Conservation (phyloP, 2,797 vertebrate genomes). For the Emys orbicularis region DNA sequence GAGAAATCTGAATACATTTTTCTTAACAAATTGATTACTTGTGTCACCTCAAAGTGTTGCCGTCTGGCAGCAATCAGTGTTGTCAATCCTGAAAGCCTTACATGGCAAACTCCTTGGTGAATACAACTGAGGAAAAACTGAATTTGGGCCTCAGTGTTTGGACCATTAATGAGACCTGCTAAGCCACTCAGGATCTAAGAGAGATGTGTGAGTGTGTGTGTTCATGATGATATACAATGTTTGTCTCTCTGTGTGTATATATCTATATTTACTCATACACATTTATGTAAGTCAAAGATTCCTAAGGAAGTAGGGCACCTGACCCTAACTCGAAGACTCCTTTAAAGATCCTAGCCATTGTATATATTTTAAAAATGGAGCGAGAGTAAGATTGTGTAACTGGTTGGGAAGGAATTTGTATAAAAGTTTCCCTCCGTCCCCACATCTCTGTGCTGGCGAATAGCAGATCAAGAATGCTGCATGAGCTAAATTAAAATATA, state of each 20-base stretch:
- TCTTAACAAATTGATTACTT: neutral
- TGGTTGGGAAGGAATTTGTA: neutral
- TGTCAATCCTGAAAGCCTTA: neutral
- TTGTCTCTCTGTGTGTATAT: neutral
- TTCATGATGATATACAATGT: neutral
- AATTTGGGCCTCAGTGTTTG: fast-evolving
- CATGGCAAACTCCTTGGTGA: neutral
- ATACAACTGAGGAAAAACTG: neutral
- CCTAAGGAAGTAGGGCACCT: neutral
- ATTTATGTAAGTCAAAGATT: neutral
- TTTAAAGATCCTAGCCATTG: neutral
- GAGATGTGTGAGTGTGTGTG: neutral
- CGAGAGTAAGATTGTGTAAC: neutral
- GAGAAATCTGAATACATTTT: neutral
- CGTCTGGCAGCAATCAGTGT: neutral
- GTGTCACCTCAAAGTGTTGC: neutral
- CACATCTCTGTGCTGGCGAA: neutral
- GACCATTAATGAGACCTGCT: neutral
- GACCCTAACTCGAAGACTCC: neutral
- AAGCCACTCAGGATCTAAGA: neutral
- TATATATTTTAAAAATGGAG: neutral
- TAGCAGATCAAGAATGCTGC: neutral
- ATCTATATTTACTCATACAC: neutral
- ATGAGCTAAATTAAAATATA: neutral
- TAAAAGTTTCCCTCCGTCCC: neutral